phyloP scores from a whole-genome alignment of 1,140 invertebrate genomes.

The Ganaspis sp. region DNA sequence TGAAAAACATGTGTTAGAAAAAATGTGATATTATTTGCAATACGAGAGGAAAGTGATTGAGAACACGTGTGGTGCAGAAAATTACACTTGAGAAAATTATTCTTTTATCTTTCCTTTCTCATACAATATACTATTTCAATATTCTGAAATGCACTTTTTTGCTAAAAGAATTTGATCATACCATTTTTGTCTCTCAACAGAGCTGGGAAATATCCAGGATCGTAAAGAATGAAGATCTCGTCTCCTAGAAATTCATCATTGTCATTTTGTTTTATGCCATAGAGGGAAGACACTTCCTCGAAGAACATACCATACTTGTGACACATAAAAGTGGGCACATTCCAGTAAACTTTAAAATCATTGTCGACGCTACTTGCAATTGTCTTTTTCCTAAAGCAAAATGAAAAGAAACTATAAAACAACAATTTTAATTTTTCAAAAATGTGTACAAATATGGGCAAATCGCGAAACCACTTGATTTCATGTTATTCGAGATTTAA shows the following conservation, averaged over 20 bases:
- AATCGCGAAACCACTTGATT: no score
- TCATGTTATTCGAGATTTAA: no score
- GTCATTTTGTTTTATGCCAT: slow-evolving; percentile 82
- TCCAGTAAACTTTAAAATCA: slow-evolving; percentile 85
- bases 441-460: not conserved
- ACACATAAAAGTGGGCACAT: slow-evolving; percentile 86
- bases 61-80: no score
- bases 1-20: no score
- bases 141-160: no score
- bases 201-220: slow-evolving; percentile 85
- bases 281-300: slow-evolving; percentile 78
- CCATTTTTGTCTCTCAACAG: slow-evolving; percentile 75
- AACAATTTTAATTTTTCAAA: not conserved
- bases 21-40: no score
- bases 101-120: no score
- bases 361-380: slow-evolving; percentile 41
- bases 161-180: no score
- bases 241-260: slow-evolving; percentile 81
- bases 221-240: slow-evolving; percentile 84
- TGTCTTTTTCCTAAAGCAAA: slow-evolving; percentile 46
- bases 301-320: slow-evolving; percentile 81
- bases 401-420: not conserved
- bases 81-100: no score
- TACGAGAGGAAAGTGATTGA: no score
- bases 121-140: no score